Percentiles rank a stretch among this genome's conserved stretches.
Evolutionary conservation across 2,113 vertebrate genomes (phyloP).

Genomic region (Lagenorhynchus albirostris): DNA sequence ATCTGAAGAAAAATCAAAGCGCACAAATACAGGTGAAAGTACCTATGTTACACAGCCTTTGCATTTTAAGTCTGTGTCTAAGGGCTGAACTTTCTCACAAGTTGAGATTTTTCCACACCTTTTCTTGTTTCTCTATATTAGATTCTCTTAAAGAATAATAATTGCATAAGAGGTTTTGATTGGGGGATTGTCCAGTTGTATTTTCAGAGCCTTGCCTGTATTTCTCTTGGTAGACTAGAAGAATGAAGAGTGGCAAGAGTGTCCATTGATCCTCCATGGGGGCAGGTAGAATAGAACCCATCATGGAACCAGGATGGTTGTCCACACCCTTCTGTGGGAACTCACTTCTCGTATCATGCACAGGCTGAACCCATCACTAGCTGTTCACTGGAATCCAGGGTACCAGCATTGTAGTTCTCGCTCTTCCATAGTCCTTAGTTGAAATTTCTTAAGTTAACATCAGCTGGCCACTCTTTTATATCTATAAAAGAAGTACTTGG

Average conservation of each 20-base stretch:
- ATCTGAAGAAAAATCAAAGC: not conserved
- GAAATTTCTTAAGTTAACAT: not conserved
- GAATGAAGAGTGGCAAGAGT: too few relatives aligned
- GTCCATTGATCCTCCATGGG: rapidly evolving
- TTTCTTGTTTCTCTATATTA: not conserved
- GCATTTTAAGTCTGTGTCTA: not conserved
- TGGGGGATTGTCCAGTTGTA: not conserved
- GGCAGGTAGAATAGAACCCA: rapidly evolving
- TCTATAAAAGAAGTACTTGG: not conserved
- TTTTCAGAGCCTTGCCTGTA: not conserved
- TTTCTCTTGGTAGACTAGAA: too few relatives aligned
- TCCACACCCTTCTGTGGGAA: rapidly evolving
- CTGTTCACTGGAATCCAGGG: too few relatives aligned
- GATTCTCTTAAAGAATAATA: not conserved
- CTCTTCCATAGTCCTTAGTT: not conserved
- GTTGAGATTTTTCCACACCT: too few relatives aligned
- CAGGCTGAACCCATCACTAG: rapidly evolving
- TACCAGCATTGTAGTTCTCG: rapidly evolving
- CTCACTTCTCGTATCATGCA: rapidly evolving
- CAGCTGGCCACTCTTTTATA: too few relatives aligned
- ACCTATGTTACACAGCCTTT: rapidly evolving
- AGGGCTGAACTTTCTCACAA: not conserved
- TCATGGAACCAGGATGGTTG: rapidly evolving
- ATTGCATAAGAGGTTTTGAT: not conserved
- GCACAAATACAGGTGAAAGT: rapidly evolving